phyloP scores from a whole-genome alignment of 2,113 vertebrate genomes.

The Bucco capensis region DNA sequence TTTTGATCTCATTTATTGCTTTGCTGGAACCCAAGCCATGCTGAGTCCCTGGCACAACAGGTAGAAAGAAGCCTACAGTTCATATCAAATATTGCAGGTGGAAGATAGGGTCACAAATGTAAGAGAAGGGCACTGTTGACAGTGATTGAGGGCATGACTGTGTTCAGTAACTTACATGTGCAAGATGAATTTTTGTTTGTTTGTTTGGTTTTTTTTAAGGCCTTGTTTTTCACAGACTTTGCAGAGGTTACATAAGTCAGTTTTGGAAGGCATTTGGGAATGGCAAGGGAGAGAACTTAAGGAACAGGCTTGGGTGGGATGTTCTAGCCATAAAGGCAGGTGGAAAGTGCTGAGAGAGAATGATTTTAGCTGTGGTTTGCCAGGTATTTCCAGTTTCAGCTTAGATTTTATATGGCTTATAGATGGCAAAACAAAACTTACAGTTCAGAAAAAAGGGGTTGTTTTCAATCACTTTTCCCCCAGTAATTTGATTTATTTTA shows the following conservation, averaged over 20 bases:
- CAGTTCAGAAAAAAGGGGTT: neutral
- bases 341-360: neutral
- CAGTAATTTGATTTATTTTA: neutral
- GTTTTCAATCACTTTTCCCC: neutral
- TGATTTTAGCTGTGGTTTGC: neutral
- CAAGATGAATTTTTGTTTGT: neutral
- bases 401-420: neutral
- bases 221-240: conserved; percentile 5
- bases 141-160: neutral
- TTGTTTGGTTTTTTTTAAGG: neutral
- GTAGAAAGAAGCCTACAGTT: neutral
- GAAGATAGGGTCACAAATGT: neutral
- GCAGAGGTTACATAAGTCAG: neutral
- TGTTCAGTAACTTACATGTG: neutral
- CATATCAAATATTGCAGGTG: neutral
- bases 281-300: neutral
- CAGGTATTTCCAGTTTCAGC: neutral
- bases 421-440: neutral
- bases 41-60: neutral
- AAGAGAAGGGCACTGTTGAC: neutral
- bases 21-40: neutral
- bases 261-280: neutral
- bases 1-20: neutral
- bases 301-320: neutral
- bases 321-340: neutral